Evolutionary conservation across 1,140 invertebrate genomes (phyloP), one percentile per base, ranked within the genome.

Genomic region (Andrena cerasifolii): DNA sequence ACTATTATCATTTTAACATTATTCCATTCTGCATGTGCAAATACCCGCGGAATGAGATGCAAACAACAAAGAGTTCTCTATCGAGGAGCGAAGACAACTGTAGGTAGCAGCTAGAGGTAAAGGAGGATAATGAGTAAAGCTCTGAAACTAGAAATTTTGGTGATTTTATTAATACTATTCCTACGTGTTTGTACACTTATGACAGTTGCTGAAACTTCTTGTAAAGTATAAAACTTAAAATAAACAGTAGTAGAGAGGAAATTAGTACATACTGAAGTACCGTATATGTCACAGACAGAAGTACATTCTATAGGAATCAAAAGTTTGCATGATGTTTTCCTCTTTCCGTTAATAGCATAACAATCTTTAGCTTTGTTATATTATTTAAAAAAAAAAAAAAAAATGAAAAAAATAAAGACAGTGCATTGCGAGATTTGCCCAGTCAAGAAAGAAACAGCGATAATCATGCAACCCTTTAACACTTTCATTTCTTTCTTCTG

Each of bases 141-240:
- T 54, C 36, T 1, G 54, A 43, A 74, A 65, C 18, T 65, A 40
- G n/a, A 65, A 24, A 53, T 26, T 31, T 43, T 53, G 36, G 2
- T 28, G 7, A 33, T 53, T 74, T 65, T 74, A 74, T 74, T 74
- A 43, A 74, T 8, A 43, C 47, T 24, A 54, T 40, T 73, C 21
- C 3, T 31, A 26, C 8, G 31, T 61, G 14, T 54, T 31, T 43
- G 2, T 74, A 66, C 24, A 45, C 47, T 21, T 26, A 1, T 59
- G n/a, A 18, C n/a, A 59, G 14, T 24, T 53, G 12, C 18, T n/a
- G 31, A 53, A 24, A 31, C 7, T 6, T 4, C 14, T 40, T 14
- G 8, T 24, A 7, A 31, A 51, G 6, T 8, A 4, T 40, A 36
- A 28, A 40, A 62, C 5, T 43, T 12, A 26, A 2, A 12, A 36